phyloP scores from a whole-genome alignment of 1,140 invertebrate genomes.

The Drosophila tropicalis region DNA sequence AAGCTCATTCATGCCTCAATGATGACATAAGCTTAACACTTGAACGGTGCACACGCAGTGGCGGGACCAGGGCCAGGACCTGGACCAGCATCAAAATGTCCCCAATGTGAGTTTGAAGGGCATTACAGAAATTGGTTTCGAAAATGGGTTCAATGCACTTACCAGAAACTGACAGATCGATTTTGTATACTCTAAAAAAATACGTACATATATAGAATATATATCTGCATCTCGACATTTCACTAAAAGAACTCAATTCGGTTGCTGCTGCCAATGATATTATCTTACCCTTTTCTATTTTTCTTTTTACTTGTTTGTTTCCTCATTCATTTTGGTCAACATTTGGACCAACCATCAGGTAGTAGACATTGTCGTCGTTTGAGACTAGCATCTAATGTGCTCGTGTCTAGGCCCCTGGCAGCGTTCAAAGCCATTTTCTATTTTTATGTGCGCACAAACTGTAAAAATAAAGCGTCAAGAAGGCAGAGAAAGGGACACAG shows the following conservation, averaged over 20 bases:
- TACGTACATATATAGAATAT: not conserved
- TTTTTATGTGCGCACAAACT: constrained; percentile 81
- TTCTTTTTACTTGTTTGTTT: not conserved
- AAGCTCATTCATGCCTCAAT: constrained; percentile 77
- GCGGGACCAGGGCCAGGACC: constrained; percentile 27
- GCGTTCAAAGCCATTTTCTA: constrained; percentile 76
- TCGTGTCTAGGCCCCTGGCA: constrained; percentile 53
- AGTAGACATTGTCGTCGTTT: constrained; percentile 40
- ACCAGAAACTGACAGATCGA: too few relatives aligned
- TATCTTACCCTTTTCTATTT: constrained; percentile 2
- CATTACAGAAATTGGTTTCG: not conserved
- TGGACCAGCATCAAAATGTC: not conserved
- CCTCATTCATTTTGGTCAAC: constrained; percentile 36
- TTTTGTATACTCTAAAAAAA: too few relatives aligned
- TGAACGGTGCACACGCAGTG: constrained; percentile 59
- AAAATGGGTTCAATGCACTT: too few relatives aligned
- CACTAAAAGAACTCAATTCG: not conserved
- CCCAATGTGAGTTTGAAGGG: not conserved
- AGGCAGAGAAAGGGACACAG: constrained; percentile 2
- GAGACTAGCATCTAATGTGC: constrained; percentile 66
- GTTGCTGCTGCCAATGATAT: not conserved
- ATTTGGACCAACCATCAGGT: constrained; percentile 62
- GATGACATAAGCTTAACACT: constrained; percentile 77
- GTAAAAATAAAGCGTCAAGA: constrained; percentile 69
- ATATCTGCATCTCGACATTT: not conserved